phyloP scores from a whole-genome alignment of 2,113 vertebrate species.

The Neomonachus schauinslandi region DNA sequence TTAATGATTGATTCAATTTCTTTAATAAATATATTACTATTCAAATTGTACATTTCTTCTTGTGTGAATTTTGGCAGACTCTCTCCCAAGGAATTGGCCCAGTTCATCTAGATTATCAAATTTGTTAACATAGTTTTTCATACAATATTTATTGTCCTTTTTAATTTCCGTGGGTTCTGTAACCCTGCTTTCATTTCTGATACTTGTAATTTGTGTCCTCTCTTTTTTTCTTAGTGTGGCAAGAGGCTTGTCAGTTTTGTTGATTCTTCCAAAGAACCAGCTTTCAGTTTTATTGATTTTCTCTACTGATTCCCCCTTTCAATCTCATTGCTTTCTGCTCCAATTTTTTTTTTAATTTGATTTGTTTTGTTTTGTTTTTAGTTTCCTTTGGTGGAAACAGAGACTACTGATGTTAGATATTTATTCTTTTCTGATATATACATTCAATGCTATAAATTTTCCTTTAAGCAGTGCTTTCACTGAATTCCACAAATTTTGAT shows the following conservation, averaged over 20 bases:
- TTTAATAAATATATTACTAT: background rate
- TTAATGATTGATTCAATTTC: background rate
- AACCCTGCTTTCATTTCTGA: too few relatives aligned
- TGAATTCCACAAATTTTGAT: background rate
- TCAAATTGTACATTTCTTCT: background rate
- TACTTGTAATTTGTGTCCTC: background rate
- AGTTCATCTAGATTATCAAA: background rate
- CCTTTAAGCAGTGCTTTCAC: background rate
- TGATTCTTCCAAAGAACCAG: background rate
- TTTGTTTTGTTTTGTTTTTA: background rate
- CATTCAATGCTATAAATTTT: background rate
- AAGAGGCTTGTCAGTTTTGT: background rate
- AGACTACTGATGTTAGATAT: background rate
- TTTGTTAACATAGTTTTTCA: background rate
- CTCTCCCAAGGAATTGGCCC: background rate
- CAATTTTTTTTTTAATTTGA: background rate
- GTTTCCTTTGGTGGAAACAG: background rate
- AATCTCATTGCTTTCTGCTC: background rate
- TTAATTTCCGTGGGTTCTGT: background rate
- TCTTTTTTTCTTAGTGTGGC: background rate
- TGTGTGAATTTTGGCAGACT: background rate
- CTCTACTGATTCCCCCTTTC: background rate
- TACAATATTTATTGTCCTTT: background rate
- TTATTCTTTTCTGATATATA: background rate
- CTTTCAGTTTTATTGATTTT: background rate